Evolutionary conservation across 2,113 vertebrate genomes (phyloP), one percentile per base, ranked within the genome.

Genomic region (Vireo altiloquus): DNA sequence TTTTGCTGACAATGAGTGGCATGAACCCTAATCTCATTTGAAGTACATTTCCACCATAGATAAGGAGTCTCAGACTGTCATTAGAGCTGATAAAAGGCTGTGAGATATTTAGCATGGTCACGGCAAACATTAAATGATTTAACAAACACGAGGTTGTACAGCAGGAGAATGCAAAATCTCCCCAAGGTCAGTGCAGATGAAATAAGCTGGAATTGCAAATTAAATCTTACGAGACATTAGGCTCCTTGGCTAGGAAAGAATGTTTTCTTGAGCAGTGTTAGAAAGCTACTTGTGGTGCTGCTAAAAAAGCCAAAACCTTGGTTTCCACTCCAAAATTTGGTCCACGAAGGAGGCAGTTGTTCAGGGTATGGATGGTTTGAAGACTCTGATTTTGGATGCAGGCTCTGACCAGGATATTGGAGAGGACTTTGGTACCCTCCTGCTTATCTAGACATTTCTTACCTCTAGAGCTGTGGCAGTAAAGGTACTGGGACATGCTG

Each of bases 31-130:
- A 97, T 97, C 87, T 87, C 63, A 91, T 91, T 71, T 93, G 95
- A 97, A 95, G 84, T 95, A 68, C 76, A 91, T 82, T 95, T 96
- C 81, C 75, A 92, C 88, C 71, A 93, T 42, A 97, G 91, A 96
- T 92, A 96, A 94, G 92, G 76, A 90, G 87, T 82, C 54, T 91
- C 80, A 92, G 80, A 76, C 80, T 94, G 84, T 90, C 92, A 69
- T 90, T 87, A 92, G 97, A 93, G 92, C 97, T 92, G 93, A 97
- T 96, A 95, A 97, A 97, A 93, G 86, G 65, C 91, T 84, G 83
- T 63, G 47, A 85, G 70, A 70, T 96, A 80, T 80, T 96, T 96
- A 96, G 77, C 82, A 68, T 42, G 82, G 93, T 94, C 82, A 60
- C 3, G 1, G 77, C 83, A 91, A 84, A 79, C 69, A 79, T 89